Base-by-base conservation (phyloP, 2,888 invertebrate species). In the Didymodactylos carnosus region DNA sequence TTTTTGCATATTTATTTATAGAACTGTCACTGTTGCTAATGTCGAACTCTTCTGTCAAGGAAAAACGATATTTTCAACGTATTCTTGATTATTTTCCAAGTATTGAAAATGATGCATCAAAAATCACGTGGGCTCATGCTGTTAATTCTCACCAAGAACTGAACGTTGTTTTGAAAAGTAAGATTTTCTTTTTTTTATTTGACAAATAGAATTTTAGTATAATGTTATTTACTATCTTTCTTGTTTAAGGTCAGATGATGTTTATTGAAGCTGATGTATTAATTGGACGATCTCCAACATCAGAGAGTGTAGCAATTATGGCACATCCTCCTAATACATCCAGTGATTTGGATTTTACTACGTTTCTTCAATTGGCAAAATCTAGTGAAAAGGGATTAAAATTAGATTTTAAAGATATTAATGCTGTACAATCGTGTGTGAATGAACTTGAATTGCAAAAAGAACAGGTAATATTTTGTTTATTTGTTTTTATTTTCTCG, bases 121-220 rank as follows among this genome's bases (percentile, higher is more conserved):
- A 78, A 69, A 77, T 80, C 8, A 78, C 77, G 71, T 81, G 80
- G 80, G 78, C 78, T 10, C 78, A 79, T 76, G 78, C 76, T 72
- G 78, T 79, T 8, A 80, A 80, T 73, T 78, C 75, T 23, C 46
- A 76, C 62, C 72, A 76, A 27, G 71, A 77, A 25, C 76, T 80
- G 39, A 77, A 78, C 70, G 72, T 76, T 41, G 79, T 79, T 16
- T 69, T 80, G 16, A 76, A 78, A 35, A 77, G 80, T 78, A 75
- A 76, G 53, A 76, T 39, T n/a, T 29, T 39, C 35, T 25, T n/a
- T 53, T 39, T 69, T 46, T 29, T 27, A 29, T 10, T 23, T 27
- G 19, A 4, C 23, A 35, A 35, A 27, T 13, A 23, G 25, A 23
- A n/a, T 72, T 23, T 40, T 14, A 13, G 70, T 41, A 43, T 8